Evolutionary conservation across 2,888 invertebrate species (phyloP).

Genomic region (Globia sparganii): DNA sequence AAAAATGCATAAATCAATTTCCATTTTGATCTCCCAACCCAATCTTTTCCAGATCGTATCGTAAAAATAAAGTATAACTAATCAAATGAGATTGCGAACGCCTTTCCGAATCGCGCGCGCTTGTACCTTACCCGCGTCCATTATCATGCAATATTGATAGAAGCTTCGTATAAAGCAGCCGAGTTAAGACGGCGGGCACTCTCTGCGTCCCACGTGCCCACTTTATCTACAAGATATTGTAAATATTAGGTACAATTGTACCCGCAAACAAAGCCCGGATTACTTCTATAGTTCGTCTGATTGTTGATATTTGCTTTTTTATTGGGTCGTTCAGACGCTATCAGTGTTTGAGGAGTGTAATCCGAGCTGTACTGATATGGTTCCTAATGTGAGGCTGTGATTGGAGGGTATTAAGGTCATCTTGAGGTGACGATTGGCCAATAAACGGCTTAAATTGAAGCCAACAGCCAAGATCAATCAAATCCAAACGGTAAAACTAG

Average conservation of each 20-base stretch:
- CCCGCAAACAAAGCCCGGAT: slow-evolving; percentile 75
- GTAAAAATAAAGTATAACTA: slow-evolving; percentile 57
- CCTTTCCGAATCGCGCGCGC: slow-evolving; percentile 61
- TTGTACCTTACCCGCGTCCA: slow-evolving; percentile 62
- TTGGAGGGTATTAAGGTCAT: slow-evolving; percentile 38
- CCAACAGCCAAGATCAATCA: background rate
- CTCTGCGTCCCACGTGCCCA: slow-evolving; percentile 78
- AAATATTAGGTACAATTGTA: slow-evolving; percentile 81
- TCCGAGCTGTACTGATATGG: slow-evolving; percentile 55
- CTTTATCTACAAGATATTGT: slow-evolving; percentile 79
- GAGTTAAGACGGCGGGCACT: slow-evolving; percentile 74
- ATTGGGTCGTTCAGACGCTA: slow-evolving; percentile 77
- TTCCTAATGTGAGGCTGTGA: slow-evolving; percentile 32
- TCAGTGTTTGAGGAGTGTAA: slow-evolving; percentile 68
- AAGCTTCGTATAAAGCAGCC: slow-evolving; percentile 76
- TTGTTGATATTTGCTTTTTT: slow-evolving; percentile 81
- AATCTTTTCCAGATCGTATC: slow-evolving; percentile 48
- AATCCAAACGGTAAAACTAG: background rate
- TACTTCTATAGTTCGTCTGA: slow-evolving; percentile 69
- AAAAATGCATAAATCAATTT: slow-evolving; percentile 56
- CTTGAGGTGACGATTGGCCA: slow-evolving; percentile 11
- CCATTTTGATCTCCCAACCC: slow-evolving; percentile 41
- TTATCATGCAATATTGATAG: slow-evolving; percentile 83
- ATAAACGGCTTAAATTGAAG: background rate
- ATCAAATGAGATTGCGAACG: slow-evolving; percentile 44